Base-by-base conservation (phyloP, 2,888 invertebrate species). In the Machimus rusticus region DNA sequence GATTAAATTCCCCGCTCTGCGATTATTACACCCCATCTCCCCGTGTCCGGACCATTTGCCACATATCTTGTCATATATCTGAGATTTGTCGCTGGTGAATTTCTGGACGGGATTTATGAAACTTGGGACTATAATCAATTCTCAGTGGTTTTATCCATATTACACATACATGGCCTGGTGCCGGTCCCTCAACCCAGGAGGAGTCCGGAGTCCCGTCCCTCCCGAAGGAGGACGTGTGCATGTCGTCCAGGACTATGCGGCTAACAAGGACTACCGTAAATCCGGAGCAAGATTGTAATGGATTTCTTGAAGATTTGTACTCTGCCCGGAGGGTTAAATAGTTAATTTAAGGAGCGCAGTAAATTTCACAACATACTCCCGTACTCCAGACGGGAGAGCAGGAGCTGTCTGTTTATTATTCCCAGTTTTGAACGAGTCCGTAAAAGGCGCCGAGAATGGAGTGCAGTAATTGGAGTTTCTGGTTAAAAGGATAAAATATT, bases 241-340 rank as follows among this genome's bases (percentile, higher is more conserved):
- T 23, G 66, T 28, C 66, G 23, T 28, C 28, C 23, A 28, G 12
- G 66, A 66, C 66, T 55, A 16, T 85, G 74, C n/a, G 85, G 74
- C 51, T 85, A 85, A 85, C 85, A 85, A 85, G 85, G 74, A 85
- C 66, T 85, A 12, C 74, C 85, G 85, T 74, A 85, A 85, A 85
- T 85, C 74, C 39, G 23, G 85, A n/a, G 74, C n/a, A 85, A 85
- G 74, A 74, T 74, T 74, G 74, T 74, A 85, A 85, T 85, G 85
- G 85, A 85, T 85, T 85, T 85, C 85, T 85, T 85, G 85, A 85
- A 85, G 85, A 85, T 85, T 85, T 85, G 85, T 85, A 74, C 74
- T 23, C 74, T 46, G 19, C 74, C 43, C 43, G 43, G 19, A 37
- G 74, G 85, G 85, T 85, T 85, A 85, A 85, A 74, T 85, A 85